Evolutionary conservation across 1,140 invertebrate genomes (phyloP).

Genomic region (Heterodera carotae): DNA sequence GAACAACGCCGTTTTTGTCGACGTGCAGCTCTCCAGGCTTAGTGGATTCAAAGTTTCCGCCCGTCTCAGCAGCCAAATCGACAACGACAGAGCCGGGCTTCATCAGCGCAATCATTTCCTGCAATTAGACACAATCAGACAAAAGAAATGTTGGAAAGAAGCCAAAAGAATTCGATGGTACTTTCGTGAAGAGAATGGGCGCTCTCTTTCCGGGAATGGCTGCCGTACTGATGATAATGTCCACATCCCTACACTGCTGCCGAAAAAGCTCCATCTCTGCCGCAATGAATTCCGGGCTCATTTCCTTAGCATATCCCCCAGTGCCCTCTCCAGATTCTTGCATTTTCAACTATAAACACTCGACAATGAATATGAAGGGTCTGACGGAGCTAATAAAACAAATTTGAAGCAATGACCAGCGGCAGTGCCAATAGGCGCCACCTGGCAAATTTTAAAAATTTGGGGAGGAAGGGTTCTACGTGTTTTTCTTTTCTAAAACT

Average conservation of each 20-base stretch:
- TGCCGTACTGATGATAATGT: conserved; percentile 82
- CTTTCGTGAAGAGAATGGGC: conserved; percentile 78
- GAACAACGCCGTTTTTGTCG: conserved; percentile 76
- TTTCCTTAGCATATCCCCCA: conserved; percentile 86
- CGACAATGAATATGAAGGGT: too few relatives aligned
- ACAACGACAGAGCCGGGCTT: conserved; percentile 86
- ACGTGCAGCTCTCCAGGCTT: conserved; percentile 77
- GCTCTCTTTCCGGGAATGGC: conserved; percentile 85
- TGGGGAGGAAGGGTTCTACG: too few relatives aligned
- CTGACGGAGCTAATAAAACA: too few relatives aligned
- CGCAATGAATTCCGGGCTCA: conserved; percentile 83
- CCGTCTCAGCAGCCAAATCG: conserved; percentile 83
- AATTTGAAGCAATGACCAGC: too few relatives aligned
- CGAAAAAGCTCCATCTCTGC: conserved; percentile 84
- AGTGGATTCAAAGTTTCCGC: conserved; percentile 84
- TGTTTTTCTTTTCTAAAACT: too few relatives aligned
- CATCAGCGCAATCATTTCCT: conserved; percentile 82
- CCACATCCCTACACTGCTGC: conserved; percentile 78
- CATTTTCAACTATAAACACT: conserved; percentile 47
- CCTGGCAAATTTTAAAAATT: too few relatives aligned
- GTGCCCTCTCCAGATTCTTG: conserved; percentile 81
- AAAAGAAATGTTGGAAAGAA: conserved; percentile 11
- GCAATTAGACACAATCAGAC: conserved; percentile 24
- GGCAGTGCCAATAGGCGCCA: too few relatives aligned
- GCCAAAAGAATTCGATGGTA: conserved; percentile 32